Conservation (phyloP, 2,888 invertebrate genomes). For the Macaria liturata region DNA sequence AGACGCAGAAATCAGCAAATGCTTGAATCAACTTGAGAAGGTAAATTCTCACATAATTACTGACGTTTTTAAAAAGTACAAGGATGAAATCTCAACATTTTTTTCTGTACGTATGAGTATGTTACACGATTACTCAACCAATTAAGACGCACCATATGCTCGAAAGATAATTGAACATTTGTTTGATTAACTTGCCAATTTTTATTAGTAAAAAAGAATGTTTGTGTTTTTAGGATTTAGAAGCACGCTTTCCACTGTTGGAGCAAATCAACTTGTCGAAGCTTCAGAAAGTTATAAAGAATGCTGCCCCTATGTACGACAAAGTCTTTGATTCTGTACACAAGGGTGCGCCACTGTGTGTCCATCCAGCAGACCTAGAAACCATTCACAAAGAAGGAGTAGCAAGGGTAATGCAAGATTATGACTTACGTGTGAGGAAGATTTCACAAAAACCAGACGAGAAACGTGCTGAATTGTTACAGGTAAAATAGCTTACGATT, state of each 20-base stretch:
- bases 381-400: slow-evolving; percentile 6
- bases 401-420: slow-evolving; percentile 2
- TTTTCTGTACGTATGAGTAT: no score
- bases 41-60: no score
- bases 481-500: not conserved
- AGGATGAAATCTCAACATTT: no score
- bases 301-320: slow-evolving; percentile 7
- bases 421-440: slow-evolving; percentile 10
- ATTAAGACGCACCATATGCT: no score
- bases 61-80: no score
- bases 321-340: not conserved
- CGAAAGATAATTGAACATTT: no score
- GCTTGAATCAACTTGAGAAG: slow-evolving; percentile 3
- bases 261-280: slow-evolving; percentile 20
- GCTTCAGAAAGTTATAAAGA: slow-evolving; percentile 4
- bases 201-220: not conserved
- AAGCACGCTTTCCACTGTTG: slow-evolving; percentile 10
- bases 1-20: slow-evolving; percentile 6
- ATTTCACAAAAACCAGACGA: slow-evolving; percentile 9
- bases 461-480: slow-evolving; percentile 8
- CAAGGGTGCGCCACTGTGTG: slow-evolving; percentile 4
- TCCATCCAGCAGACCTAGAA: slow-evolving; percentile 13
- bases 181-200: not conserved
- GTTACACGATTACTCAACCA: no score
- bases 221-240: slow-evolving; percentile 14